Evolutionary conservation across 2,797 vertebrate genomes (phyloP).

Genomic region (Onychomys leucogaster): DNA sequence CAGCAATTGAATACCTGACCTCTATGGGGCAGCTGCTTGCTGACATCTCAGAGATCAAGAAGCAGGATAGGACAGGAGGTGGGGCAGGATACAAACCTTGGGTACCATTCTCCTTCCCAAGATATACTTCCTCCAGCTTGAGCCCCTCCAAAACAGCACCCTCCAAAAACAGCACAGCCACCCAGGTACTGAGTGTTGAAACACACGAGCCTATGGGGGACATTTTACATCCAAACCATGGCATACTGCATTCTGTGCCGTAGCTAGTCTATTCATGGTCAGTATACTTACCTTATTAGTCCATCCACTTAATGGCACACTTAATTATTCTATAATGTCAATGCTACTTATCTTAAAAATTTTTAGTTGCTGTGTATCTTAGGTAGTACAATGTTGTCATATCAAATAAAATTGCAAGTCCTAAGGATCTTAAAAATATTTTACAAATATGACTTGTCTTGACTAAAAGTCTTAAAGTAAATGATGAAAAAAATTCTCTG

Average conservation of each 20-base stretch:
- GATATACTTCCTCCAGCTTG: not conserved
- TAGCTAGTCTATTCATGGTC: not conserved
- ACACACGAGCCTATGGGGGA: too few species aligned
- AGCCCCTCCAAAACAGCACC: not conserved
- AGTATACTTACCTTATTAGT: not conserved
- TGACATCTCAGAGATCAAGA: too few species aligned
- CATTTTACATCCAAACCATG: not conserved
- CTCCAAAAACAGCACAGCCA: not conserved
- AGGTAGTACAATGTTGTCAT: not conserved
- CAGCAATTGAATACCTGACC: not conserved
- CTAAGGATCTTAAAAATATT: slow-evolving; percentile 46
- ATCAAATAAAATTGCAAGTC: slow-evolving; percentile 53
- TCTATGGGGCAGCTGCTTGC: not conserved
- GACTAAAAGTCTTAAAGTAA: slow-evolving; percentile 63
- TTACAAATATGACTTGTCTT: slow-evolving; percentile 48
- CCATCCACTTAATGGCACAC: slow-evolving; percentile 26
- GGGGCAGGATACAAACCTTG: not conserved
- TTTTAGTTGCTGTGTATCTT: slow-evolving; percentile 33
- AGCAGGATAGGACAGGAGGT: not conserved
- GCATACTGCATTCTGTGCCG: not conserved
- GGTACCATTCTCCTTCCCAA: not conserved
- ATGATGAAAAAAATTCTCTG: slow-evolving; percentile 6
- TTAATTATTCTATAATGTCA: slow-evolving; percentile 67
- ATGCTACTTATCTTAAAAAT: slow-evolving; percentile 33
- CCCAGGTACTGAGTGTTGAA: not conserved